Base-by-base conservation (phyloP, 2,888 invertebrate genomes). In the Diplolepis rosae region DNA sequence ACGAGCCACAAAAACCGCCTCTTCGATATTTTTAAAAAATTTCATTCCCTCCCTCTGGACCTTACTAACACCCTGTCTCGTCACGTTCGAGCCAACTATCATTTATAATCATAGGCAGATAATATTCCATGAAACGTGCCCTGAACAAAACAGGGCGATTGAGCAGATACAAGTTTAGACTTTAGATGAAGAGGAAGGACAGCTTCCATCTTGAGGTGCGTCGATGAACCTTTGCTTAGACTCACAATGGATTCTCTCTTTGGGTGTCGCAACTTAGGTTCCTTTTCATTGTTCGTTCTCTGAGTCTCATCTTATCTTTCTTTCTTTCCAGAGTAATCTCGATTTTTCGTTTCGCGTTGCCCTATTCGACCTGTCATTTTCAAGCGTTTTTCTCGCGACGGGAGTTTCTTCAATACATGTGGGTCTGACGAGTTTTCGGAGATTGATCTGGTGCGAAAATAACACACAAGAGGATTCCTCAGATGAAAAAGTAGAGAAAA, bases 1-100 rank as follows among this genome's bases (percentile, higher is more conserved):
- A 80, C 78, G 76, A 84, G 81, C 80, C 79, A 74, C 80, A 73
- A 71, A 78, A 77, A 75, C 81, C 80, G 76, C 79, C 78, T 71
- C 74, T 72, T 50, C 70, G 42, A 56, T 52, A 56, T 51, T 69
- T 51, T 72, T 45, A n/a, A n/a, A n/a, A n/a, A n/a, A n/a, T n/a
- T n/a, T n/a, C n/a, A n/a, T 56, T 69, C 73, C 66, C 56, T 71
- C 30, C 27, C 51, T 68, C 9, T 65, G 18, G 66, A 24, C 56
- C 35, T 45, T 45, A 51, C 51, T 42, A 51, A 50, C 32, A 56
- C 51, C 48, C 68, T 67, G 56, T 74, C 69, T 71, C 67, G 56
- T 65, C 69, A 65, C 56, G 45, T 48, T 45, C 65, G 1, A 27
- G 28, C 48, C n/a, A 27, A 54, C 42, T 51, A 76, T 72, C 68